Conservation (phyloP, 2,113 vertebrate species). For the Poeciliopsis prolifica region DNA sequence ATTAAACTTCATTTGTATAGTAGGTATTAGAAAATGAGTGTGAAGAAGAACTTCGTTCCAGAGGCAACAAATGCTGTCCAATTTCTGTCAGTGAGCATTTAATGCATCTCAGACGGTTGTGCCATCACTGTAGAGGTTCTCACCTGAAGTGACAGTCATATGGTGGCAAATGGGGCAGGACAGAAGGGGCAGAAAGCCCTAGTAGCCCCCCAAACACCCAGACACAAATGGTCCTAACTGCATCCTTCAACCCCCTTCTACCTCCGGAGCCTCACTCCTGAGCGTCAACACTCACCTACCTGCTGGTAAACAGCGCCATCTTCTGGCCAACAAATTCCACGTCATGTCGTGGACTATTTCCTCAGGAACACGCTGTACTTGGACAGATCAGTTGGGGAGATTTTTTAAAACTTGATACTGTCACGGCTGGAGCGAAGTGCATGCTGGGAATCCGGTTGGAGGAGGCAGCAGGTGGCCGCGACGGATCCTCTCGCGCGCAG, state of each 20-base stretch:
- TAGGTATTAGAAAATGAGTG: too few relatives aligned
- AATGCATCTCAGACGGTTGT: slow-evolving; percentile 40
- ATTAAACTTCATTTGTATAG: too few relatives aligned
- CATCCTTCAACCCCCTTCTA: slow-evolving; percentile 44
- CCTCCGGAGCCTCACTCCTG: slow-evolving; percentile 13
- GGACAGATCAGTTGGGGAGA: slow-evolving; percentile 50
- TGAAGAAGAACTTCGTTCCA: not conserved
- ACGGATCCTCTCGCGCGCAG: not conserved
- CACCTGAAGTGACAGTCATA: slow-evolving; percentile 67
- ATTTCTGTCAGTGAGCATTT: not conserved
- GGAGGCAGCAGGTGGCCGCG: slow-evolving; percentile 6
- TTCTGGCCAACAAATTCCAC: slow-evolving; percentile 28
- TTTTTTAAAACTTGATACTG: slow-evolving; percentile 40
- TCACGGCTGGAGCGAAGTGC: slow-evolving; percentile 36
- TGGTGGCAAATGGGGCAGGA: slow-evolving; percentile 47
- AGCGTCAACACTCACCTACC: slow-evolving; percentile 13
- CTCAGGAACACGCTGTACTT: slow-evolving; percentile 55
- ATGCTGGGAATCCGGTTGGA: slow-evolving; percentile 44
- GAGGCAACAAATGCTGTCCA: too few relatives aligned
- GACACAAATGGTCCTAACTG: slow-evolving; percentile 70
- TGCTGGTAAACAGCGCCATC: slow-evolving; percentile 57
- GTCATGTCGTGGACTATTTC: not conserved
- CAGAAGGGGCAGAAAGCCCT: slow-evolving; percentile 43
- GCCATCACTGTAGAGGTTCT: slow-evolving; percentile 54
- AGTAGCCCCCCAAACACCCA: slow-evolving; percentile 47